Conservation (phyloP, 2,113 vertebrate species). For the Rhagologus leucostigma region DNA sequence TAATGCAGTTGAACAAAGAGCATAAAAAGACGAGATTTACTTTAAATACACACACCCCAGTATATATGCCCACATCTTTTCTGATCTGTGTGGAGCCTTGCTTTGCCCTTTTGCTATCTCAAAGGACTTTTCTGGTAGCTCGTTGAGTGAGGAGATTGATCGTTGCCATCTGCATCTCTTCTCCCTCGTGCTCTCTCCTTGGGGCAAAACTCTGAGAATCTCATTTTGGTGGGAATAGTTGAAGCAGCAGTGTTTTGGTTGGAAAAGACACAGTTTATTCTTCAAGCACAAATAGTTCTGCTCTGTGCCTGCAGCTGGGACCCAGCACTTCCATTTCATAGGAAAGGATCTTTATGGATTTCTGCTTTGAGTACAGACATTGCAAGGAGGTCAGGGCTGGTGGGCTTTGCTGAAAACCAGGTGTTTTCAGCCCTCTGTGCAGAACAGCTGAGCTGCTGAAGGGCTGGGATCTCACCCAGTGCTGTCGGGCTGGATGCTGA, state of each 20-base stretch:
- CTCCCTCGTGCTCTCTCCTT: neutral
- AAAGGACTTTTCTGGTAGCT: neutral
- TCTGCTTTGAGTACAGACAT: neutral
- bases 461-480: neutral
- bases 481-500: neutral
- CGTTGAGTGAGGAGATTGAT: neutral
- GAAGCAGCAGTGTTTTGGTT: neutral
- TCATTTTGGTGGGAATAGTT: neutral
- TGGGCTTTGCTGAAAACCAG: neutral
- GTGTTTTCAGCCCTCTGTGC: neutral
- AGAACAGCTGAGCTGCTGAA: neutral
- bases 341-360: neutral
- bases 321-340: neutral
- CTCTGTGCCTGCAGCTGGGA: neutral
- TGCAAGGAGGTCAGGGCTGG: neutral
- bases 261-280: neutral
- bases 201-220: neutral
- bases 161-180: neutral
- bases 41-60: neutral
- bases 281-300: neutral
- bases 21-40: neutral
- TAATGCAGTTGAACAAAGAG: conserved; percentile 33
- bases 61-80: neutral
- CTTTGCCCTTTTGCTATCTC: neutral
- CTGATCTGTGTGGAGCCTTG: neutral